These are phyloP conservation scores for Chaetodon trifascialis DNA, from an alignment of 2,113 vertebrate species.

Conservation along the genomic window DNA sequence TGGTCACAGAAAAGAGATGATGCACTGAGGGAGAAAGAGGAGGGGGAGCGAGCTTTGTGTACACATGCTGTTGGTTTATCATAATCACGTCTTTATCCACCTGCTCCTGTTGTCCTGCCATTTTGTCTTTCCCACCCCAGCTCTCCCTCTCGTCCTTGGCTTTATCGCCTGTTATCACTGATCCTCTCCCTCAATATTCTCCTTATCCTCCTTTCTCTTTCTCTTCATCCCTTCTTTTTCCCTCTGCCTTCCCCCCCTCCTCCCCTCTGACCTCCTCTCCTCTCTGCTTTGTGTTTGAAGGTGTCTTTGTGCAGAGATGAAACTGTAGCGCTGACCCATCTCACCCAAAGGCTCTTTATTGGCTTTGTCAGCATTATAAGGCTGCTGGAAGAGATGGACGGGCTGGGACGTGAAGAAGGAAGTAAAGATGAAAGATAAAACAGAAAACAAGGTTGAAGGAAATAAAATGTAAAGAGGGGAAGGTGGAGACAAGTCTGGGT, in stretches of 20 bases:
- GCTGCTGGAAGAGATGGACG: constrained; percentile 12
- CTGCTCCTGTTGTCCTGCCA: constrained; percentile 44
- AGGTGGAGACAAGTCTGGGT: constrained; percentile 48
- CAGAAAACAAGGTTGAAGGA: background rate
- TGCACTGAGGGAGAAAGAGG: constrained; percentile 7
- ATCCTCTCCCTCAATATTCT: background rate
- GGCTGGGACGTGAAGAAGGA: constrained; percentile 12
- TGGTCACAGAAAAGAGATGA: constrained; percentile 60
- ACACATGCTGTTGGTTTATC: constrained; percentile 71
- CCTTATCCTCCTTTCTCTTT: constrained; percentile 3
- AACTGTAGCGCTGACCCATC: constrained; percentile 59
- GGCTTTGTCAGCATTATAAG: constrained; percentile 64
- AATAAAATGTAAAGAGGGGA: constrained; percentile 39
- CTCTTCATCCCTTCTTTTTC: constrained; percentile 3
- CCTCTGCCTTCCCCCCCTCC: constrained; percentile 7
- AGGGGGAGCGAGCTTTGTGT: constrained; percentile 23
- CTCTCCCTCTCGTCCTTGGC: constrained; percentile 44
- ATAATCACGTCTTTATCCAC: constrained; percentile 66
- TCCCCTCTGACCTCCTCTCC: constrained; percentile 44
- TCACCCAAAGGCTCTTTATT: constrained; percentile 55
- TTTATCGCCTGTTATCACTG: constrained; percentile 31
- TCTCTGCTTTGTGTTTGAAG: constrained; percentile 50
- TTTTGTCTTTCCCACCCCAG: constrained; percentile 10
- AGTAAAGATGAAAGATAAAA: constrained; percentile 46
- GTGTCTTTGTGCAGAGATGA: constrained; percentile 60